phyloP scores from a whole-genome alignment of 1,140 invertebrate genomes.

The Trachymyrmex septentrionalis region DNA sequence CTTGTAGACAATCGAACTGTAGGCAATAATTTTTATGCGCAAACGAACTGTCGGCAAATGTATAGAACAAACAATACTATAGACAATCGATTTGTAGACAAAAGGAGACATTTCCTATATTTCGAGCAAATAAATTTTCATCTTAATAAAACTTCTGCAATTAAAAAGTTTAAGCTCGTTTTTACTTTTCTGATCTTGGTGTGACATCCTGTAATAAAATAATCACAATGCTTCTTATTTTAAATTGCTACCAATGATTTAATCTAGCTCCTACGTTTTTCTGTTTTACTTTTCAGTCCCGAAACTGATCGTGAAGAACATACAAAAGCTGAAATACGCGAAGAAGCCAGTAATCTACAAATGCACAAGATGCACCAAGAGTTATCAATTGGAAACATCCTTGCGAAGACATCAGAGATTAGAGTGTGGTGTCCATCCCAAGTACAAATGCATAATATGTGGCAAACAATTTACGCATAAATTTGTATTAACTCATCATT shows the following conservation, averaged over 20 bases:
- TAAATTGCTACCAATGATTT: neutral
- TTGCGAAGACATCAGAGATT: conserved; percentile 83
- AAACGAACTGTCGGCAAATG: too few relatives aligned
- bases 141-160: neutral
- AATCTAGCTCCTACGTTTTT: conserved; percentile 22
- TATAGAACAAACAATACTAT: too few relatives aligned
- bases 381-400: conserved; percentile 75
- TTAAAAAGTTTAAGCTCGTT: neutral
- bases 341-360: conserved; percentile 67
- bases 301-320: conserved; percentile 69
- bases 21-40: too few relatives aligned
- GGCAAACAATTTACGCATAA: conserved; percentile 83
- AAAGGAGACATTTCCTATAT: neutral
- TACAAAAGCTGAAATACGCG: conserved; percentile 61
- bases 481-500: conserved; percentile 80
- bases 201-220: neutral
- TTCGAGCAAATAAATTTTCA: neutral
- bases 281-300: conserved; percentile 77
- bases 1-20: too few relatives aligned
- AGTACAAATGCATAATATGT: conserved; percentile 83
- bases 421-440: conserved; percentile 84
- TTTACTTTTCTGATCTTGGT: neutral
- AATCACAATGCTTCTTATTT: neutral
- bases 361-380: conserved; percentile 72
- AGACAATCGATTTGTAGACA: too few relatives aligned